Evolutionary conservation across 2,888 invertebrate genomes (phyloP).

Genomic region (Microctonus hyperodae): DNA sequence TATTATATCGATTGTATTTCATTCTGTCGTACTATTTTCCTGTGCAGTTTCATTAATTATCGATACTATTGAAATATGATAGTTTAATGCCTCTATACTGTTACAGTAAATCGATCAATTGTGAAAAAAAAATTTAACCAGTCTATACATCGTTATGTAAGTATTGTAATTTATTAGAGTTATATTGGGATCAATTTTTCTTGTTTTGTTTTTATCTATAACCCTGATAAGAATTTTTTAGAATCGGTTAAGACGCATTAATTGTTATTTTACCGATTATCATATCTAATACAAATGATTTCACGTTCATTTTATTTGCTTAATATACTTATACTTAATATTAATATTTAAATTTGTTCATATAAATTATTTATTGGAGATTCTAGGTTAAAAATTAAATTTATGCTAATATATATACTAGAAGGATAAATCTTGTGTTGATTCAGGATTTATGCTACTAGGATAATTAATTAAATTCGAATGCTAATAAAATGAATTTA

Average conservation of each 20-base stretch:
- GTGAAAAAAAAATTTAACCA: conserved; percentile 30
- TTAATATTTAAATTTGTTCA: conserved; percentile 3
- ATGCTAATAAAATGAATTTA: conserved; percentile 26
- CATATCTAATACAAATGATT: not conserved
- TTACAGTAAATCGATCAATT: conserved; percentile 37
- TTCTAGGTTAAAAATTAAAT: not conserved
- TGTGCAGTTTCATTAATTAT: no score
- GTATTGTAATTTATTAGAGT: conserved; percentile 37
- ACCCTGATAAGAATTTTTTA: conserved; percentile 58
- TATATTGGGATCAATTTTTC: conserved; percentile 3
- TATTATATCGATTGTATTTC: no score
- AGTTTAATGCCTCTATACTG: conserved; percentile 29
- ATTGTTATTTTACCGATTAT: conserved; percentile 57
- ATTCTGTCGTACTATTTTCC: no score
- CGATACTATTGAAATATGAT: conserved; percentile 37
- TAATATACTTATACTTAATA: not conserved
- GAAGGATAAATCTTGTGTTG: not conserved
- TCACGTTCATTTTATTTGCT: not conserved
- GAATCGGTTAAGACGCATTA: conserved; percentile 52
- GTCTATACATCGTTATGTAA: conserved; percentile 32
- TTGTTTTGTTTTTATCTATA: conserved; percentile 30
- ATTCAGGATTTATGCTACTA: not conserved
- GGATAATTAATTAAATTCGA: not conserved
- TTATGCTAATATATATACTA: no score
- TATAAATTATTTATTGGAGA: conserved; percentile 19